These are phyloP conservation scores for Pandemis corylana DNA, from an alignment of 2,888 invertebrate species.

Conservation along the genomic window DNA sequence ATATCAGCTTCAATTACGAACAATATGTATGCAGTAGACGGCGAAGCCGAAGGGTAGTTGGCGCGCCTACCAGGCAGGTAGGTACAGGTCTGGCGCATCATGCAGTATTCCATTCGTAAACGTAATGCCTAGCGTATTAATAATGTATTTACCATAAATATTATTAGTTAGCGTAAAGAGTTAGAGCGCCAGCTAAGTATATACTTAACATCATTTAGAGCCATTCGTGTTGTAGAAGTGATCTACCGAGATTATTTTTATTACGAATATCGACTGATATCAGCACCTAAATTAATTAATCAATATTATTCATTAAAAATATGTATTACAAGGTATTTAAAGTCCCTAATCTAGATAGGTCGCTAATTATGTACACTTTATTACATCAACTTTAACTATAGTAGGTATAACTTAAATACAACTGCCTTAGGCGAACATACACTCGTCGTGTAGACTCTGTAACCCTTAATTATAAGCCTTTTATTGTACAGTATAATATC, in stretches of 20 bases:
- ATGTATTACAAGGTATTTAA: slow-evolving; percentile 48
- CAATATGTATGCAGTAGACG: slow-evolving; percentile 44
- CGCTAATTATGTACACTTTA: slow-evolving; percentile 74
- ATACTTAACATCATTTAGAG: slow-evolving; percentile 26
- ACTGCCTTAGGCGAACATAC: slow-evolving; percentile 65
- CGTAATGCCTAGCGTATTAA: slow-evolving; percentile 36
- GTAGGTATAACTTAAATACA: slow-evolving; percentile 28
- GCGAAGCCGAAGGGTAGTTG: slow-evolving; percentile 20
- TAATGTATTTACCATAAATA: slow-evolving; percentile 37
- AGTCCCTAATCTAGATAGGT: slow-evolving; percentile 50
- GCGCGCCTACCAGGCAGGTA: slow-evolving; percentile 1
- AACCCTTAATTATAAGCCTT: slow-evolving; percentile 50
- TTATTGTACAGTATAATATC: slow-evolving; percentile 39
- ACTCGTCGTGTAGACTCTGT: slow-evolving; percentile 57
- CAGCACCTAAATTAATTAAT: slow-evolving; percentile 53
- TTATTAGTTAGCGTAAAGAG: slow-evolving; percentile 30
- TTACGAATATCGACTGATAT: slow-evolving; percentile 51
- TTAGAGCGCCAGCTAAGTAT: slow-evolving; percentile 31
- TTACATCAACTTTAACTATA: slow-evolving; percentile 61
- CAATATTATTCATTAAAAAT: slow-evolving; percentile 42
- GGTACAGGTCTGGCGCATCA: slow-evolving; percentile 16
- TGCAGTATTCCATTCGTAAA: slow-evolving; percentile 30
- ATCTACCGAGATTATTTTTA: slow-evolving; percentile 35
- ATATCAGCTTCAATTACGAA: slow-evolving; percentile 50
- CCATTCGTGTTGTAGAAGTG: slow-evolving; percentile 29